A percentile compares a stretch with the other conserved stretches of the same genome.
Evolutionary conservation across 2,113 vertebrate species (phyloP).

Genomic region (Typhlomys cinereus): DNA sequence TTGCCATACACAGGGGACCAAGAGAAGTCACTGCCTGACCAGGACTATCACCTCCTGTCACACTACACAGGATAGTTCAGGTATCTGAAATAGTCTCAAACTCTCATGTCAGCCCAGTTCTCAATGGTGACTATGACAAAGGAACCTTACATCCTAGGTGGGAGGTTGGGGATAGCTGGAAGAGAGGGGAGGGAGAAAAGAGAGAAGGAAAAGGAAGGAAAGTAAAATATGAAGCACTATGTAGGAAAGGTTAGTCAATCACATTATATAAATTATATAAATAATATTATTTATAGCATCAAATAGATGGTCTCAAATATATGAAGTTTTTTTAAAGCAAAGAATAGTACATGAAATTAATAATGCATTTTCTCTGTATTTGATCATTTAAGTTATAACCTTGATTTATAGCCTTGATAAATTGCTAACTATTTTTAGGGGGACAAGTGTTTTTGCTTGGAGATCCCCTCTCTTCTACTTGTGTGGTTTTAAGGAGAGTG

Average conservation of each 20-base stretch:
- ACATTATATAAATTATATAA: too few relatives aligned
- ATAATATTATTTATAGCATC: neutral
- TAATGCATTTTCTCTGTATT: neutral
- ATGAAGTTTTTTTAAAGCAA: neutral
- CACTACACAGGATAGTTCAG: neutral
- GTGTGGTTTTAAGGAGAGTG: neutral
- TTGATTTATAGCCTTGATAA: slow-evolving; percentile 13
- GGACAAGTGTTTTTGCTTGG: neutral
- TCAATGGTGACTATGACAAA: neutral
- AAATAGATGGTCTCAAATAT: neutral
- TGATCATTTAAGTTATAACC: neutral
- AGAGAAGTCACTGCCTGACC: neutral
- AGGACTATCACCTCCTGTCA: neutral
- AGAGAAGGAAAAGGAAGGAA: neutral
- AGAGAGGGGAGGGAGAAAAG: neutral
- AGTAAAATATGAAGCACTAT: neutral
- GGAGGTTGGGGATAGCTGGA: neutral
- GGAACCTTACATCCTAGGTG: neutral
- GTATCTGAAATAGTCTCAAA: neutral
- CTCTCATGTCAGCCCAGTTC: too few relatives aligned
- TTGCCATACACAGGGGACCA: neutral
- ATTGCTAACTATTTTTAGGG: neutral
- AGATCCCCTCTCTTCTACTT: neutral
- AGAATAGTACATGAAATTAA: neutral
- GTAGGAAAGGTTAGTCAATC: neutral